Percentiles rank a stretch among this genome's conserved stretches.
These are phyloP conservation scores for Lophotis ruficrista DNA, from an alignment of 2,113 vertebrate species.

Conservation along the genomic window DNA sequence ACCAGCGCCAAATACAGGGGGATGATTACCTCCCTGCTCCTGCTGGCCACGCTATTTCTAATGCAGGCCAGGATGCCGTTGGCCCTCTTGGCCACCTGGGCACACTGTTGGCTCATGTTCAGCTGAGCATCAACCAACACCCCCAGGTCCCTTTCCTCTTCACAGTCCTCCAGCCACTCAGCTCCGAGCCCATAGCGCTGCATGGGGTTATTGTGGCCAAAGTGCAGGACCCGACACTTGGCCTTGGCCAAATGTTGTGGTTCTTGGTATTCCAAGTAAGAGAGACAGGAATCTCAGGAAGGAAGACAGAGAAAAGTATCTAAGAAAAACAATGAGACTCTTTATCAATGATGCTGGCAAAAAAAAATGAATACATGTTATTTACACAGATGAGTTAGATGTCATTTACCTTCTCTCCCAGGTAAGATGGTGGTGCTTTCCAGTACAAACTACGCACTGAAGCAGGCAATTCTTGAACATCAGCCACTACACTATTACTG, in stretches of 20 bases:
- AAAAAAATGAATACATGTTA: background rate
- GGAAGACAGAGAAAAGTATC: background rate
- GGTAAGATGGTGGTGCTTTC: constrained; percentile 87
- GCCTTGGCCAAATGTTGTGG: background rate
- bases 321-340: background rate
- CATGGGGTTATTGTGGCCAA: no score
- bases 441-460: constrained; percentile 81
- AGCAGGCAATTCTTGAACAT: constrained; percentile 88
- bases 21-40: no score
- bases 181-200: no score
- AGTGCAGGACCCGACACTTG: no score
- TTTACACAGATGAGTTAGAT: background rate
- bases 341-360: background rate
- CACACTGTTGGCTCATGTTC: no score
- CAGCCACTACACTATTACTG: constrained; percentile 88
- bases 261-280: background rate
- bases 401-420: constrained; percentile 87
- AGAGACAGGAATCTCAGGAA: background rate
- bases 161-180: no score
- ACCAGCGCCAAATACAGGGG: no score
- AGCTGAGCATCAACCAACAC: no score
- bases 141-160: no score
- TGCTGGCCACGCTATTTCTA: no score
- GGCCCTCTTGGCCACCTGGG: no score
- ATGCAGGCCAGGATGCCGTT: no score